phyloP scores from a whole-genome alignment of 2,888 invertebrate genomes.

The Doris montereyensis region DNA sequence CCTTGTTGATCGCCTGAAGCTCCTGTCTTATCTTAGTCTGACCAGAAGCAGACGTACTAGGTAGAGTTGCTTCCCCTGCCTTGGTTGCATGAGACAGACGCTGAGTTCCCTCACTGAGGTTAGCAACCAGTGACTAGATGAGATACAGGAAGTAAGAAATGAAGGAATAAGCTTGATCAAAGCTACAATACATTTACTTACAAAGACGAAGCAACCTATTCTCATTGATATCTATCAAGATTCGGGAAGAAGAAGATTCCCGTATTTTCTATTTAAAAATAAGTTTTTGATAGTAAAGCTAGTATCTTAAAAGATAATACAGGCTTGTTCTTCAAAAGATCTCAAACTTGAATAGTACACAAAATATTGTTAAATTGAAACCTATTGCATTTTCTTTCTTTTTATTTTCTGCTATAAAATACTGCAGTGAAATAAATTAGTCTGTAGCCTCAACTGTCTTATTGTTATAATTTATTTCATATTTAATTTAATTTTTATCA shows the following conservation, averaged over 20 bases:
- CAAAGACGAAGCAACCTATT: too few relatives aligned
- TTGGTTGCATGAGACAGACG: slow-evolving; percentile 59
- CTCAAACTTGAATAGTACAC: too few relatives aligned
- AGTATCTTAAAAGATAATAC: too few relatives aligned
- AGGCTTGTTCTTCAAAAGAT: too few relatives aligned
- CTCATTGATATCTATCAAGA: too few relatives aligned
- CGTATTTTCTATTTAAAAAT: too few relatives aligned
- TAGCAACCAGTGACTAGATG: slow-evolving; percentile 53
- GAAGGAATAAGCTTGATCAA: not conserved
- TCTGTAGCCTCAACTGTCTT: not conserved
- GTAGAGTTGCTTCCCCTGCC: slow-evolving; percentile 63
- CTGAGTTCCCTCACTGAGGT: slow-evolving; percentile 61
- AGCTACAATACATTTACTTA: slow-evolving; percentile 9
- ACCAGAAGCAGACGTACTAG: slow-evolving; percentile 64
- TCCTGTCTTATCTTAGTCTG: slow-evolving; percentile 68
- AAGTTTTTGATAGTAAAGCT: too few relatives aligned
- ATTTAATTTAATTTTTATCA: not conserved
- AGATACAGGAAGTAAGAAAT: not conserved
- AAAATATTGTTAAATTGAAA: too few relatives aligned
- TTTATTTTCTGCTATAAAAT: too few relatives aligned
- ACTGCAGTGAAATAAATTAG: too few relatives aligned
- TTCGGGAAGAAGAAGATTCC: too few relatives aligned
- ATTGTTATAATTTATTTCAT: not conserved
- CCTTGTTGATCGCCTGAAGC: slow-evolving; percentile 60
- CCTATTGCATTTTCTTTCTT: too few relatives aligned